phyloP scores from a whole-genome alignment of 2,113 vertebrate species.

The Larimichthys polyactis region DNA sequence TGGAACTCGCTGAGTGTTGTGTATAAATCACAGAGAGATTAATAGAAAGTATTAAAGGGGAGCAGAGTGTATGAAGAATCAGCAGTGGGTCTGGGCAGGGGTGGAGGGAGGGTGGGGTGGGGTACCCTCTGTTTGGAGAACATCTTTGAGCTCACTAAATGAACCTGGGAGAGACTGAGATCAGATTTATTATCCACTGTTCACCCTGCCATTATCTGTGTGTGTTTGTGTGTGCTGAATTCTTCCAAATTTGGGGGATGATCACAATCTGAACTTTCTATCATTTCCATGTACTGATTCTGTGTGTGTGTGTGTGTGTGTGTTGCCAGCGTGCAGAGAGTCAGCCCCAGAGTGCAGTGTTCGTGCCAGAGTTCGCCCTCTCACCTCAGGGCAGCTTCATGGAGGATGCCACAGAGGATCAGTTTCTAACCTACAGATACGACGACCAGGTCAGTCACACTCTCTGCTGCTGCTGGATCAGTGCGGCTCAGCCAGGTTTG shows the following conservation, averaged over 20 bases:
- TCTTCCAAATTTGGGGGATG: background rate
- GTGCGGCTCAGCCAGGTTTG: background rate
- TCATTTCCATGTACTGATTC: slow-evolving; percentile 1
- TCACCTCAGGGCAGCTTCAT: slow-evolving; percentile 96
- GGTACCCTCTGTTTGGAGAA: slow-evolving; percentile 11
- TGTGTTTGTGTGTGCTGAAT: slow-evolving; percentile 3
- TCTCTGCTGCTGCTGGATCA: background rate
- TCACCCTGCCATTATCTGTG: background rate
- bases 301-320: slow-evolving; percentile 17
- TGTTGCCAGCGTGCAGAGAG: slow-evolving; percentile 80
- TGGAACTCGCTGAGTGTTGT: background rate
- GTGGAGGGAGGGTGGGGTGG: no score
- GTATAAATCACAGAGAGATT: slow-evolving; percentile 9
- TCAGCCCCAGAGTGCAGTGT: slow-evolving; percentile 89
- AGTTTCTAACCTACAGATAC: slow-evolving; percentile 91
- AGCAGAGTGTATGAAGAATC: slow-evolving; percentile 19
- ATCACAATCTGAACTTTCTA: background rate
- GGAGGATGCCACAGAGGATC: slow-evolving; percentile 92
- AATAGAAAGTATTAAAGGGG: background rate
- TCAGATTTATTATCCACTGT: slow-evolving; percentile 18
- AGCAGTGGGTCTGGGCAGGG: background rate
- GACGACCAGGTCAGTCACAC: slow-evolving; percentile 88
- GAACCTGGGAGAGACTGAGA: slow-evolving; percentile 19
- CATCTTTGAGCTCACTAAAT: slow-evolving; percentile 26
- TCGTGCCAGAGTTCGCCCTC: slow-evolving; percentile 94